Conservation (phyloP, 1,140 invertebrate genomes). For the Cotesia typhae region DNA sequence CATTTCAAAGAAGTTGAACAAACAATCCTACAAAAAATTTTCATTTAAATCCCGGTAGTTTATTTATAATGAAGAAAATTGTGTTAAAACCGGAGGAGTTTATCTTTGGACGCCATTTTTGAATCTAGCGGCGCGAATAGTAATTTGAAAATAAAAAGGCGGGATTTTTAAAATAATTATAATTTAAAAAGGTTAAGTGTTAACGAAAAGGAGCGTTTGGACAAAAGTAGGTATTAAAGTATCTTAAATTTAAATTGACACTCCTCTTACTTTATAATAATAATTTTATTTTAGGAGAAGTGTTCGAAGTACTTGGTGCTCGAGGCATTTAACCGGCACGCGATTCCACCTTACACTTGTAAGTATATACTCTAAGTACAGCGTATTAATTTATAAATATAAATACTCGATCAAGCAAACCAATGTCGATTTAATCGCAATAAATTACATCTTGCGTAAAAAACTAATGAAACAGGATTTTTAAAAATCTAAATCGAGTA, state of each 20-base stretch:
- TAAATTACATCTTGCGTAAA: constrained; percentile 42
- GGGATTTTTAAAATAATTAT: no score
- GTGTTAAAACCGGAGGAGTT: no score
- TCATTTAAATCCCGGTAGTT: no score
- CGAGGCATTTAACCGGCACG: constrained; percentile 7
- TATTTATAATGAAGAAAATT: no score
- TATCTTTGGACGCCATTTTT: no score
- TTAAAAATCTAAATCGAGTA: constrained; percentile 6
- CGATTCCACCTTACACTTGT: neutral
- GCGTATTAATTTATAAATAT: constrained; percentile 33
- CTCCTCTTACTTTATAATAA: neutral
- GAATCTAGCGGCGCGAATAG: no score
- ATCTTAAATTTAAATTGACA: constrained; percentile 10
- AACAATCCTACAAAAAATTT: no score
- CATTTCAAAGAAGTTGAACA: no score
- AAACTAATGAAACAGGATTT: constrained; percentile 34
- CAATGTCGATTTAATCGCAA: constrained; percentile 39
- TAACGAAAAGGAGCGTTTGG: neutral
- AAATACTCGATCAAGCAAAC: neutral
- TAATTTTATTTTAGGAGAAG: no score
- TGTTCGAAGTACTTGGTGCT: neutral
- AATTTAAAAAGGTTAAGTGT: neutral
- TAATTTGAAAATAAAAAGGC: no score
- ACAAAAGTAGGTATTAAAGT: neutral
- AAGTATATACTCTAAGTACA: neutral